phyloP scores from a whole-genome alignment of 2,888 invertebrate species.

The Parnassius glacialis region DNA sequence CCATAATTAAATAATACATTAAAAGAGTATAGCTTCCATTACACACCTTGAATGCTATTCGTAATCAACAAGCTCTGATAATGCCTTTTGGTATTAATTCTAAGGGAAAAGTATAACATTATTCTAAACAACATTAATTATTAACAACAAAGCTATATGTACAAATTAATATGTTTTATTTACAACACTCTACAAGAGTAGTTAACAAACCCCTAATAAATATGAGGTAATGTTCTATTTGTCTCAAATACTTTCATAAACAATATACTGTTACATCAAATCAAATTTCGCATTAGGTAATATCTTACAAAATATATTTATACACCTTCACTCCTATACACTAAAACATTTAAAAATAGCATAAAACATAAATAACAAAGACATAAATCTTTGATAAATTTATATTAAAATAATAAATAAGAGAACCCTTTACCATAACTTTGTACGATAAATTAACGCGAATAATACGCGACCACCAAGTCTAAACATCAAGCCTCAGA shows the following conservation, averaged over 20 bases:
- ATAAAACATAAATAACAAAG: too few species aligned
- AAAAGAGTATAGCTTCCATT: background rate
- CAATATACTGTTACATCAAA: background rate
- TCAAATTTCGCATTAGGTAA: too few species aligned
- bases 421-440: too few species aligned
- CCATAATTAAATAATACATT: background rate
- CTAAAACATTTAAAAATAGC: too few species aligned
- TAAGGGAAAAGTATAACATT: slow-evolving; percentile 4
- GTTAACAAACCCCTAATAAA: slow-evolving; percentile 35
- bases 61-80: background rate
- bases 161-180: slow-evolving; percentile 31
- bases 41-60: background rate
- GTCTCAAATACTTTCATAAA: slow-evolving; percentile 1
- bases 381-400: too few species aligned
- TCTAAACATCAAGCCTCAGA: too few species aligned
- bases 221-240: slow-evolving; percentile 29
- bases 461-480: too few species aligned
- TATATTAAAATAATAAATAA: too few species aligned
- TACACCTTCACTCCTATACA: too few species aligned
- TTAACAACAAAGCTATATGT: slow-evolving; percentile 22
- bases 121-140: slow-evolving; percentile 17
- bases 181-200: slow-evolving; percentile 50
- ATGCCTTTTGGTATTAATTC: slow-evolving; percentile 1
- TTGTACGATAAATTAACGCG: too few species aligned
- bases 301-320: too few species aligned